Conservation (phyloP, 2,888 invertebrate genomes). For the Eupithecia pulchellata region DNA sequence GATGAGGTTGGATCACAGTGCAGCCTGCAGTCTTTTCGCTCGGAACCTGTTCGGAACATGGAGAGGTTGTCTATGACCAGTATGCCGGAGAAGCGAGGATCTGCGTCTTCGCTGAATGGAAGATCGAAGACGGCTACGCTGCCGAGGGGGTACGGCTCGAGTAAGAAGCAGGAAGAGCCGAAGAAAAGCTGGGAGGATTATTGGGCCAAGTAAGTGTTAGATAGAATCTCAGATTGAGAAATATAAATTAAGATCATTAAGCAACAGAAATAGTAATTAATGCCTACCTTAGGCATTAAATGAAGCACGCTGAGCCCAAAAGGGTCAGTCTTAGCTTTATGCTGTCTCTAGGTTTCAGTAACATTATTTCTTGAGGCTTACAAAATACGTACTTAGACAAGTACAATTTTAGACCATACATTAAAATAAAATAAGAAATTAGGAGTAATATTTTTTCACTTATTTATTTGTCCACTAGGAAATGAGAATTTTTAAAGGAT, state of each 20-base stretch:
- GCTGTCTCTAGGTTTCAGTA: background rate
- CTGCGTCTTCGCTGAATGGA: conserved; percentile 64
- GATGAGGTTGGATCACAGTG: conserved; percentile 70
- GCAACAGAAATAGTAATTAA: background rate
- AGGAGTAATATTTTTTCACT: no score
- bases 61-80: conserved; percentile 66
- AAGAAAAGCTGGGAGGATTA: conserved; percentile 79
- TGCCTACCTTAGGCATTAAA: background rate
- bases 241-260: no score
- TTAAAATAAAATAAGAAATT: no score
- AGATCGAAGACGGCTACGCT: conserved; percentile 71
- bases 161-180: conserved; percentile 53
- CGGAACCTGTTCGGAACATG: conserved; percentile 62
- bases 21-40: conserved; percentile 74
- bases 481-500: no score
- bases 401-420: no score
- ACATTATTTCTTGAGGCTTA: no score
- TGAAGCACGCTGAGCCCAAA: background rate
- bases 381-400: no score
- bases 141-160: conserved; percentile 76
- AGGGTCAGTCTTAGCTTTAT: no score
- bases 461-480: no score
- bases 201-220: conserved; percentile 72
- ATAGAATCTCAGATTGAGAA: background rate
- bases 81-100: conserved; percentile 68